Conservation (phyloP, 35 echinoderm and acorn worm species). For the Ophiothrix spiculata region DNA sequence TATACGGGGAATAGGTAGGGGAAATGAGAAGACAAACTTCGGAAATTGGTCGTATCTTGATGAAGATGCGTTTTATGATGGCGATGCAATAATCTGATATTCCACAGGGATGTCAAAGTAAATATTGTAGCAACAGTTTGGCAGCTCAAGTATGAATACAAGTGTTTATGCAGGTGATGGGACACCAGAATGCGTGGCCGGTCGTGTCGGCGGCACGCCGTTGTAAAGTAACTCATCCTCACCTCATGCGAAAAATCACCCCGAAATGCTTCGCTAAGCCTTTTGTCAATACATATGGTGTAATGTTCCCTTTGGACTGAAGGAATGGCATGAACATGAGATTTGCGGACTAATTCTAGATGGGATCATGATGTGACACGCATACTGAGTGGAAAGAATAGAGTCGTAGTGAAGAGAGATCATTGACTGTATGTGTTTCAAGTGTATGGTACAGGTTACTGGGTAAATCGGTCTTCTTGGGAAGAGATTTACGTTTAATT, state of each 20-base stretch:
- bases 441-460: background rate
- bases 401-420: background rate
- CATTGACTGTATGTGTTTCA: constrained; percentile 12
- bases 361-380: background rate
- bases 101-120: background rate
- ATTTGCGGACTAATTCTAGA: background rate
- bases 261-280: background rate
- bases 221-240: background rate
- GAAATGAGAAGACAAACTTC: too few relatives aligned
- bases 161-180: constrained; percentile 3
- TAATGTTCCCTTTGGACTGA: background rate
- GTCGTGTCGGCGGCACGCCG: too few relatives aligned
- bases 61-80: background rate
- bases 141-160: background rate
- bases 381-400: background rate
- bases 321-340: background rate
- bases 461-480: background rate
- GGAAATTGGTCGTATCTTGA: background rate
- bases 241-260: background rate
- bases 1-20: too few relatives aligned
- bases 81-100: background rate
- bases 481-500: constrained; percentile 5
- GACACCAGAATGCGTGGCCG: background rate
- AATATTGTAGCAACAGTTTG: background rate
- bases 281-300: background rate